Evolutionary conservation across 2,113 vertebrate genomes (phyloP).

Genomic region (Hippocampus comes): DNA sequence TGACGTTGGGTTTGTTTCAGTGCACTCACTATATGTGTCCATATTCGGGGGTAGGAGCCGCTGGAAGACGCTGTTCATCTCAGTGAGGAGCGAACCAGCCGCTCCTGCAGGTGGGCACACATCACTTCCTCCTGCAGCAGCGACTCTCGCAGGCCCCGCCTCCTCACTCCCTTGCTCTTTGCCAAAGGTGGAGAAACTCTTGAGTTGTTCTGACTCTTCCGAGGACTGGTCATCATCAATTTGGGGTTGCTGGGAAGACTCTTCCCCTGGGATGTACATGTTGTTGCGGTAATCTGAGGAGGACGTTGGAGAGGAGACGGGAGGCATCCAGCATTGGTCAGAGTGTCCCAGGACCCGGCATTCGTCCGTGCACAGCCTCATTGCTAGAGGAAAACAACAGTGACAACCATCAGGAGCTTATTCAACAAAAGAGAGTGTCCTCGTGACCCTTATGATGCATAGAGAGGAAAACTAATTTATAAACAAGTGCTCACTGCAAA

Average conservation of each 20-base stretch:
- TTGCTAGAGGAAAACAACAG: constrained; percentile 67
- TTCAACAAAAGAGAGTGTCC: not conserved
- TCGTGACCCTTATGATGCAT: not conserved
- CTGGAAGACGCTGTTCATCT: constrained; percentile 97
- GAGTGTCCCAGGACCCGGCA: constrained; percentile 94
- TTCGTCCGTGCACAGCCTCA: constrained; percentile 94
- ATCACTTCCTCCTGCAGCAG: constrained; percentile 53
- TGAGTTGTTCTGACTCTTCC: constrained; percentile 79
- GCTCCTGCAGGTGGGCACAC: constrained; percentile 61
- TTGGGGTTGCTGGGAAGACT: constrained; percentile 72
- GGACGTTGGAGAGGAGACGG: constrained; percentile 78
- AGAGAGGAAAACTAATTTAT: not conserved
- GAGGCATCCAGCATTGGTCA: constrained; percentile 99
- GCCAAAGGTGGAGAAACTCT: constrained; percentile 95
- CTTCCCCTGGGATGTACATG: constrained; percentile 95
- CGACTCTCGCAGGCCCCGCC: constrained; percentile 59
- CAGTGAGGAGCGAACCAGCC: constrained; percentile 84
- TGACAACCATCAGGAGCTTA: constrained; percentile 1
- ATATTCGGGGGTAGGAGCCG: constrained; percentile 83
- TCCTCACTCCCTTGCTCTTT: constrained; percentile 79
- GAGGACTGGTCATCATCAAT: constrained; percentile 80
- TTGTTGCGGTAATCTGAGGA: constrained; percentile 90
- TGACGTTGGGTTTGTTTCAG: constrained; percentile 60
- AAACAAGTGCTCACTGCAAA: constrained; percentile 3
- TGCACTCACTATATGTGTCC: constrained; percentile 80